Evolutionary conservation across 2,113 vertebrate genomes (phyloP), one percentile per base, ranked within the genome.

Genomic region (Poeciliopsis retropinna): DNA sequence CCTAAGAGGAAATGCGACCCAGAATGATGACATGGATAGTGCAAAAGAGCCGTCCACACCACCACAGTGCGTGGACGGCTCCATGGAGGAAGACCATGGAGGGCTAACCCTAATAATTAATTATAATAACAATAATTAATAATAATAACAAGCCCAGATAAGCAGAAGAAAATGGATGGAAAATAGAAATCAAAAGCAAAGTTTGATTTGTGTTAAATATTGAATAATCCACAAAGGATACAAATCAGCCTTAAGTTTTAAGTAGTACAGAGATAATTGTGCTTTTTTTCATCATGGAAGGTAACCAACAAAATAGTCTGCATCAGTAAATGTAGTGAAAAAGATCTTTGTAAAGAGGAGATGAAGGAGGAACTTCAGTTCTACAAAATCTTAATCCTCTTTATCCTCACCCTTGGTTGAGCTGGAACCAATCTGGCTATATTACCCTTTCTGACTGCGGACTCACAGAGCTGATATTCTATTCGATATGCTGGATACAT

Each of bases 401-500:
- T 85, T 86, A 78, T 76, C 82, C 47, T 79, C 76, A 86, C 88
- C 62, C 76, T 27, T 66, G 79, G 80, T 83, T 73, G 65, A 85
- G 72, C 81, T 71, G 67, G 80, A 90, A 83, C 81, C 84, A 78
- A 84, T 89, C 75, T 32, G 39, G 72, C 39, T 64, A 63, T 75
- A 81, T 88, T 85, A 76, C 22, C 79, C 67, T 65, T 73, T 85
- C 79, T 80, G 77, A 28, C 75, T 7, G 67, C 61, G 69, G 83
- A 82, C 66, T 61, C 29, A 72, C 54, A 4, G 76, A 72, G 60
- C 77, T 22, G 78, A 86, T 82, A 85, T 86, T 80, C 79, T 32
- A 73, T 90, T 87, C 3, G 73, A 70, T 76, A 73, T 6, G 61
- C 73, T 67, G 75, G 62, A 71, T 62, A 87, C 76, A 72, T 10